Conservation (phyloP, 2,797 vertebrate genomes). For the Prunella strophiata region DNA sequence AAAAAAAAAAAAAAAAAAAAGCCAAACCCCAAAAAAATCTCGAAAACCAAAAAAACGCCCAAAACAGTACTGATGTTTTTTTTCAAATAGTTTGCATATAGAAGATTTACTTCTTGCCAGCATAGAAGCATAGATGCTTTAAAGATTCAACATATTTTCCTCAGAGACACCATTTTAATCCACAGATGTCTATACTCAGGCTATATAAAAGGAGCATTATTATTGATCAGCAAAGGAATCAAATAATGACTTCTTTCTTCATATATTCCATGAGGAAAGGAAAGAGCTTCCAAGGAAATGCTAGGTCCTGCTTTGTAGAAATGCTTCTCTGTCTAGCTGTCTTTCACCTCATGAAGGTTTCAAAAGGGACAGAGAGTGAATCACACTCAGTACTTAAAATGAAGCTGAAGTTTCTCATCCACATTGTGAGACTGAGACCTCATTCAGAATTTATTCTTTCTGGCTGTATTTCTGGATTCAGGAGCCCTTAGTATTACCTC, state of each 20-base stretch:
- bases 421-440: neutral
- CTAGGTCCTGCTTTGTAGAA: neutral
- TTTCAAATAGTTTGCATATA: neutral
- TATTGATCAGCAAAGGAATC: neutral
- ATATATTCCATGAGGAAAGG: neutral
- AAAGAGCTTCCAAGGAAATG: neutral
- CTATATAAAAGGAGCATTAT: neutral
- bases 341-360: neutral
- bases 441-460: neutral
- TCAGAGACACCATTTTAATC: neutral
- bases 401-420: neutral
- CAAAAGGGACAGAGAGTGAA: neutral
- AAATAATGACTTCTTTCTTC: neutral
- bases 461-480: neutral
- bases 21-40: too few relatives aligned
- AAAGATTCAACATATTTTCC: neutral
- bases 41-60: neutral
- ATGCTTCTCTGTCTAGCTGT: neutral
- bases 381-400: neutral
- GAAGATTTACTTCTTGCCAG: neutral
- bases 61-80: neutral
- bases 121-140: neutral
- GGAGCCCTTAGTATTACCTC: neutral
- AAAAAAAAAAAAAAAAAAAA: neutral
- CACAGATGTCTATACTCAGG: neutral